Percentiles rank a stretch among this genome's conserved stretches.
phyloP scores from a whole-genome alignment of 2,888 invertebrate genomes.

The Girardia tigrina region DNA sequence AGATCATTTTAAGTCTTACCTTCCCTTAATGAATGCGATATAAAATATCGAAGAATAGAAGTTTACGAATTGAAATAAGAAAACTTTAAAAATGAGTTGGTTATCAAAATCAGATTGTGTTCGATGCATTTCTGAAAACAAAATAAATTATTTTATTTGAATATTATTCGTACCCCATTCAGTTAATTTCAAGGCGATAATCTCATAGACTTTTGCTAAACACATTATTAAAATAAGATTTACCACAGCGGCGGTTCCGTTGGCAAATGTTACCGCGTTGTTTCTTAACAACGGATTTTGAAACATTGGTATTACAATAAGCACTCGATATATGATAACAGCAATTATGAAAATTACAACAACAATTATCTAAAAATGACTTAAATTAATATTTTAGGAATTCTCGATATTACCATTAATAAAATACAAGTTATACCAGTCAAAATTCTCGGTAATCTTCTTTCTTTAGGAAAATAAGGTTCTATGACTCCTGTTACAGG shows the following conservation, averaged over 20 bases:
- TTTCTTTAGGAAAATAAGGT: constrained; percentile 53
- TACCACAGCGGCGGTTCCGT: constrained; percentile 53
- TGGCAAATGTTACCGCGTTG: constrained; percentile 53
- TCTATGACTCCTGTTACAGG: constrained; percentile 55
- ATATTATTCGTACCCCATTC: constrained; percentile 52
- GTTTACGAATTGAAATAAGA: constrained; percentile 51
- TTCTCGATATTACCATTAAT: constrained; percentile 55
- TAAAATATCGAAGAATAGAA: constrained; percentile 51
- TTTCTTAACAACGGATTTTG: constrained; percentile 49
- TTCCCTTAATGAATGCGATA: constrained; percentile 51
- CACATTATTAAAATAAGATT: constrained; percentile 55
- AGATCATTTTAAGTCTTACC: no score
- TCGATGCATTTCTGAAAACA: constrained; percentile 48
- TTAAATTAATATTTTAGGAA: no score
- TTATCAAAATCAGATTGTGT: constrained; percentile 51
- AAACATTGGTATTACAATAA: constrained; percentile 54
- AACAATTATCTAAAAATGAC: constrained; percentile 52
- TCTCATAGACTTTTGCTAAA: constrained; percentile 55
- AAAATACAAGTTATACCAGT: constrained; percentile 54
- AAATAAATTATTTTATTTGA: neutral
- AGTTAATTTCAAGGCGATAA: constrained; percentile 54
- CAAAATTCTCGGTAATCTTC: constrained; percentile 52
- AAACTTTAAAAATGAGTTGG: constrained; percentile 50
- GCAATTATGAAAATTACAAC: constrained; percentile 56
- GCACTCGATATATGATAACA: constrained; percentile 55